phyloP scores from a whole-genome alignment of 2,113 vertebrate species.

The Callithrix jacchus region DNA sequence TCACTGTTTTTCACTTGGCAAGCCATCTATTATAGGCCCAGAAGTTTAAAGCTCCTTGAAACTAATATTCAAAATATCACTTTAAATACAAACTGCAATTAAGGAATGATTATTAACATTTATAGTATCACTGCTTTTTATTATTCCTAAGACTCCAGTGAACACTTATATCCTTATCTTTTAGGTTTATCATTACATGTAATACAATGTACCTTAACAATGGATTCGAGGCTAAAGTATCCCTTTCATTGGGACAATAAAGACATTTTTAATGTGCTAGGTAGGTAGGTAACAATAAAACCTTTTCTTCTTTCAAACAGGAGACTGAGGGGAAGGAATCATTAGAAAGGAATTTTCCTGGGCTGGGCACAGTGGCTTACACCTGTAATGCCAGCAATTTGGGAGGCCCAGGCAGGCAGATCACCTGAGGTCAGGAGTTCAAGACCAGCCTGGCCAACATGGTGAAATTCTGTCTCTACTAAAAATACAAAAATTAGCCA shows the following conservation, averaged over 20 bases:
- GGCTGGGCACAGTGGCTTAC: too few species aligned
- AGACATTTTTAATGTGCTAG: background rate
- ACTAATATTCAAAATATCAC: background rate
- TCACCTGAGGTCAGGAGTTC: too few species aligned
- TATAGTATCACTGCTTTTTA: background rate
- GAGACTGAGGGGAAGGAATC: background rate
- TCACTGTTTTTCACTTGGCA: slow-evolving; percentile 14
- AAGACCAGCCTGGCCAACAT: too few species aligned
- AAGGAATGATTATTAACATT: background rate
- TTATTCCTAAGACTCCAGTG: background rate
- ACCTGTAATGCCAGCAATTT: too few species aligned
- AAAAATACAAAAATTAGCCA: too few species aligned
- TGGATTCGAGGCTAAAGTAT: background rate
- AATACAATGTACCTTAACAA: background rate
- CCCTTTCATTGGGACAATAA: slow-evolving; percentile 26
- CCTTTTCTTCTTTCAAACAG: background rate
- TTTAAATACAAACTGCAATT: slow-evolving; percentile 22
- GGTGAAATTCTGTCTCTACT: too few species aligned
- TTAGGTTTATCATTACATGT: background rate
- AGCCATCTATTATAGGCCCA: background rate
- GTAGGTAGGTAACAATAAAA: background rate
- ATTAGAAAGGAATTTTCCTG: background rate
- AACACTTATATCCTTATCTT: background rate
- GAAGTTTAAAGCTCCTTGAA: slow-evolving; percentile 22
- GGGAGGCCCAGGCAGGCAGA: too few species aligned